A percentile compares a stretch with the other conserved stretches of the same genome.
Evolutionary conservation across 2,113 vertebrate species (phyloP).

Genomic region (Malurus cyaneus): DNA sequence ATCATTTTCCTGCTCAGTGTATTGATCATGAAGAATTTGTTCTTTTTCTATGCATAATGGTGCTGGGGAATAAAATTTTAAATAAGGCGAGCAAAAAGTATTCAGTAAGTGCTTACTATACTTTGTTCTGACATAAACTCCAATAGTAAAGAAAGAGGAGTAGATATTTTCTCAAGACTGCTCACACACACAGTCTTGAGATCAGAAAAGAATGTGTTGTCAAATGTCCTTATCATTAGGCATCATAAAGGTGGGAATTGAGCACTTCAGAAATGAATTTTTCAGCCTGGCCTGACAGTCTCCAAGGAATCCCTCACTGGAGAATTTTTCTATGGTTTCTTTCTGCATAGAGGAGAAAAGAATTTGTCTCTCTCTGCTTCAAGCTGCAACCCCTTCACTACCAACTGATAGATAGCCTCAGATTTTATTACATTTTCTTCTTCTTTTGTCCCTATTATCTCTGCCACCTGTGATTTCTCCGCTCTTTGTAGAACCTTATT

Average conservation of each 20-base stretch:
- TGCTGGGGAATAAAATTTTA: neutral
- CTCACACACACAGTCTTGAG: neutral
- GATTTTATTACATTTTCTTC: slow-evolving; percentile 21
- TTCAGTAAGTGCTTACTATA: neutral
- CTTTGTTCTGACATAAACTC: neutral
- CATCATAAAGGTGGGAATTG: neutral
- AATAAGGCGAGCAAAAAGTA: neutral
- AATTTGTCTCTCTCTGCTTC: neutral
- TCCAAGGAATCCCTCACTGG: neutral
- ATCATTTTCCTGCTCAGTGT: neutral
- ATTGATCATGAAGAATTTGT: neutral
- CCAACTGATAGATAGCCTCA: slow-evolving; percentile 1
- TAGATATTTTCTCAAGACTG: neutral
- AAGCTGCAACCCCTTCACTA: neutral
- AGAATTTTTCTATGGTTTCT: neutral
- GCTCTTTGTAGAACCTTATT: neutral
- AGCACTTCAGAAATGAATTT: neutral
- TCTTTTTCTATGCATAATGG: neutral
- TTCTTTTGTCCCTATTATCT: slow-evolving; percentile 7
- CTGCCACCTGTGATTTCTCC: slow-evolving; percentile 5
- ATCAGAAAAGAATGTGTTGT: neutral
- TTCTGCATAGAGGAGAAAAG: neutral
- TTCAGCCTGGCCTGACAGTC: neutral
- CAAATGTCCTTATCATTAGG: neutral
- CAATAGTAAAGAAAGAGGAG: neutral